Evolutionary conservation across 2,888 invertebrate genomes (phyloP).

Genomic region (Autographa gamma): DNA sequence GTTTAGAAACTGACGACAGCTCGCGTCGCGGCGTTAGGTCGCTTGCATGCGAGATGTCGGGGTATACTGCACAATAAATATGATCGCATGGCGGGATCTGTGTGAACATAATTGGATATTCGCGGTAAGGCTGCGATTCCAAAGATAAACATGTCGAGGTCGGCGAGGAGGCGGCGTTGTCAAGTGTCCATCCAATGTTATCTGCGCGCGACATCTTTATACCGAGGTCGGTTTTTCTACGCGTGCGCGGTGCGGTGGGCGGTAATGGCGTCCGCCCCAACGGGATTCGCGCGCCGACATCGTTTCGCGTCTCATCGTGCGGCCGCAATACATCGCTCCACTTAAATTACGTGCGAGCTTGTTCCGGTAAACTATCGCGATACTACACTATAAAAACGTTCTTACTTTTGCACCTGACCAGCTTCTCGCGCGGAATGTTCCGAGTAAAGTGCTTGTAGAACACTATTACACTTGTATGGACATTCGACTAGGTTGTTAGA

Average conservation of each 20-base stretch:
- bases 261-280: slow-evolving; percentile 86
- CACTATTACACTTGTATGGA: slow-evolving; percentile 50
- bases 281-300: slow-evolving; percentile 86
- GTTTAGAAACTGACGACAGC: slow-evolving; percentile 69
- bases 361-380: slow-evolving; percentile 83
- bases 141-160: slow-evolving; percentile 73
- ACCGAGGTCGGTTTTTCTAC: slow-evolving; percentile 83
- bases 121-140: slow-evolving; percentile 75
- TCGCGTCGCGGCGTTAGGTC: slow-evolving; percentile 61
- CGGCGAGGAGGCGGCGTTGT: slow-evolving; percentile 74
- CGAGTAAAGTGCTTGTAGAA: slow-evolving; percentile 45
- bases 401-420: slow-evolving; percentile 61
- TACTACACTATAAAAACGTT: slow-evolving; percentile 71
- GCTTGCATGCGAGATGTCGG: slow-evolving; percentile 73
- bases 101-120: slow-evolving; percentile 81
- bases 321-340: slow-evolving; percentile 87
- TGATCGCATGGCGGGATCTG: slow-evolving; percentile 72
- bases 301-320: slow-evolving; percentile 86
- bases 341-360: slow-evolving; percentile 84
- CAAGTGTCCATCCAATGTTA: slow-evolving; percentile 82
- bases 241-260: slow-evolving; percentile 85
- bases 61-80: slow-evolving; percentile 69
- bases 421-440: slow-evolving; percentile 42
- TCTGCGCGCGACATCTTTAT: slow-evolving; percentile 84
- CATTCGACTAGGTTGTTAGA: slow-evolving; percentile 44